A percentile compares a stretch with the other conserved stretches of the same genome.
Evolutionary conservation across 2,888 invertebrate genomes (phyloP).

Genomic region (Diarsia brunnea): DNA sequence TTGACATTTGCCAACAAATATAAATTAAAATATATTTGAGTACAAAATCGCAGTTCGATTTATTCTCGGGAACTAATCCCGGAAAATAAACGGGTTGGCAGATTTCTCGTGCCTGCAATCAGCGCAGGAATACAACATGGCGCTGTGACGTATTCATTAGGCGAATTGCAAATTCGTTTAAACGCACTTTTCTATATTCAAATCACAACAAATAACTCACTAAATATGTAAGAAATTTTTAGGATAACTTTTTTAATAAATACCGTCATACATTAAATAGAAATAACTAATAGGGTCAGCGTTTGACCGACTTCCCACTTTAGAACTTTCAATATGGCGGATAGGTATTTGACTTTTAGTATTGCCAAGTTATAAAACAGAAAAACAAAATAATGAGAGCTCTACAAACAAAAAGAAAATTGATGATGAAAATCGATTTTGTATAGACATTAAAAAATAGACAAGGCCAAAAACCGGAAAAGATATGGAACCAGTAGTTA

Average conservation of each 20-base stretch:
- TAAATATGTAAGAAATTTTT: constrained; percentile 82
- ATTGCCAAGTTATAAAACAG: constrained; percentile 73
- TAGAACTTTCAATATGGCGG: constrained; percentile 89
- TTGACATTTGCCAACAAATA: constrained; percentile 90
- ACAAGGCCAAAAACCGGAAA: constrained; percentile 14
- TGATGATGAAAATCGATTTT: not conserved
- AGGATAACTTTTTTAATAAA: constrained; percentile 75
- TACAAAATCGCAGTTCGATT: constrained; percentile 90
- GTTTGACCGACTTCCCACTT: constrained; percentile 89
- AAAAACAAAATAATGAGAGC: constrained; percentile 6
- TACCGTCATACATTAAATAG: constrained; percentile 78
- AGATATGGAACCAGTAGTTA: not conserved
- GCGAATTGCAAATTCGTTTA: constrained; percentile 86
- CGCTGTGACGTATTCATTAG: constrained; percentile 90
- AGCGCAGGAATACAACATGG: constrained; percentile 91
- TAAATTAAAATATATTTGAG: constrained; percentile 89
- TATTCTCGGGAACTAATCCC: constrained; percentile 89
- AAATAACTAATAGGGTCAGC: constrained; percentile 86
- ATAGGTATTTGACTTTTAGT: constrained; percentile 81
- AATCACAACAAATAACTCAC: constrained; percentile 73
- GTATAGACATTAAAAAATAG: too few relatives aligned
- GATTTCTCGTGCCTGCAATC: constrained; percentile 91
- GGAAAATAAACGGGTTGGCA: constrained; percentile 91
- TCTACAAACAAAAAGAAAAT: not conserved
- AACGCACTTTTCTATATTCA: constrained; percentile 72